Evolutionary conservation across 2,888 invertebrate species (phyloP).

Genomic region (Merodon equestris): DNA sequence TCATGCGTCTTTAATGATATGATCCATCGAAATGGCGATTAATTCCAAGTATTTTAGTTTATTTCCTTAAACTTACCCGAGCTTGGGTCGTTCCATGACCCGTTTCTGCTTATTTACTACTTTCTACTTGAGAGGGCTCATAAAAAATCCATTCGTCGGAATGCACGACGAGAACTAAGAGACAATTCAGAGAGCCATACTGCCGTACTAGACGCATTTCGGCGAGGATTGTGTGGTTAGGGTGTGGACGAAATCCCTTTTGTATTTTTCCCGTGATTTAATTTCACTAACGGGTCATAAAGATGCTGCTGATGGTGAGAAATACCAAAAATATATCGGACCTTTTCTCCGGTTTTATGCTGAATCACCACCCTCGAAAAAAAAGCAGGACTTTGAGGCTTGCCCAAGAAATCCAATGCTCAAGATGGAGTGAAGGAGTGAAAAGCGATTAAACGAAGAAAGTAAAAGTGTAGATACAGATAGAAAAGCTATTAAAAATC

Average conservation of each 20-base stretch:
- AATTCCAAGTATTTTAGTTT: constrained; percentile 66
- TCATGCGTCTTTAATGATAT: constrained; percentile 61
- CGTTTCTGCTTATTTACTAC: constrained; percentile 61
- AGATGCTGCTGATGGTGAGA: constrained; percentile 51
- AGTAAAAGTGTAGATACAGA: constrained; percentile 39
- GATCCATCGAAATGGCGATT: constrained; percentile 55
- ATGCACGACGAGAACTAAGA: constrained; percentile 52
- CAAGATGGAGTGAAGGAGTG: constrained; percentile 32
- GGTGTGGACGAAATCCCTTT: constrained; percentile 9
- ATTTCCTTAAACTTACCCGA: constrained; percentile 55
- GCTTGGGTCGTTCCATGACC: background rate
- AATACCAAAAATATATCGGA: constrained; percentile 26
- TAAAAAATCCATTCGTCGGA: constrained; percentile 53
- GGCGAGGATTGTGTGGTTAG: too few species aligned
- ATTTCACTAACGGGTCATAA: constrained; percentile 64
- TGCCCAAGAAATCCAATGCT: constrained; percentile 10
- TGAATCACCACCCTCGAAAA: background rate
- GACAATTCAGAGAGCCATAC: constrained; percentile 12
- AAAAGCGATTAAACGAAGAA: constrained; percentile 54
- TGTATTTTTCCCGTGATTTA: constrained; percentile 53
- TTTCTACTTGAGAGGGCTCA: constrained; percentile 64
- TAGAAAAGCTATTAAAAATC: constrained; percentile 64
- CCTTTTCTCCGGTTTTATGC: constrained; percentile 3
- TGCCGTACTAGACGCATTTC: background rate
- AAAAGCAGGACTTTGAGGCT: constrained; percentile 7